Evolutionary conservation across 2,888 invertebrate species (phyloP), one percentile per base, ranked within the genome.

Genomic region (Ligdia adustata): DNA sequence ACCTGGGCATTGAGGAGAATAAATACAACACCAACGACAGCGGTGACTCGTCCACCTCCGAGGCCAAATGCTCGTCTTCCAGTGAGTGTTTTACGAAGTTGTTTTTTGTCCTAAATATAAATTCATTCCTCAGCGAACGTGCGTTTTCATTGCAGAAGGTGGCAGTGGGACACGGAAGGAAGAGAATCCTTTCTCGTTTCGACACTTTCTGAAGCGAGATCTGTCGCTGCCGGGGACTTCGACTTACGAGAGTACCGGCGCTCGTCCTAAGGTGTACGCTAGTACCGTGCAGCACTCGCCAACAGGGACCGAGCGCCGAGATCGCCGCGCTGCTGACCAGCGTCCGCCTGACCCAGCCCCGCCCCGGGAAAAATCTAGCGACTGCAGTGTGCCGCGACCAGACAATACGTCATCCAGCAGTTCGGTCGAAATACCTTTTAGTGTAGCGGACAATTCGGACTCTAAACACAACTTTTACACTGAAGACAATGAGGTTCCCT

Each of bases 161-260:
- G 77, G 85, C 48, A 90, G 91, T 12, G 79, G 79, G 18, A 78
- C 88, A 49, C 88, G 91, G 38, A 91, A 92, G 61, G 95, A 95
- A 69, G 95, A 95, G 61, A 95, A 95, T 80, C 94, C 95, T 2
- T 95, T 96, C 80, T 96, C 96, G 42, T 96, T 97, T 67, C 95
- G 96, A 74, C 96, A 96, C 75, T 97, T 97, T 75, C 80, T 96
- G 61, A 94, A 94, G 71, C 92, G 94, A 62, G 94, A 94, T 64
- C 71, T 89, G 29, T 91, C 89, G 55, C 67, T 90, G 60, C 90
- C 90, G 50, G 89, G 90, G 57, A 86, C 90, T 53, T 89, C 89
- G 15, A 93, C 92, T 54, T 93, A 93, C 72, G 92, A 93, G 67
- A 92, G 90, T 66, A 93, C 94, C 48, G 96, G 96, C 26, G 95